Base-by-base conservation (phyloP, 1,140 invertebrate species). In the Diorhabda sublineata region DNA sequence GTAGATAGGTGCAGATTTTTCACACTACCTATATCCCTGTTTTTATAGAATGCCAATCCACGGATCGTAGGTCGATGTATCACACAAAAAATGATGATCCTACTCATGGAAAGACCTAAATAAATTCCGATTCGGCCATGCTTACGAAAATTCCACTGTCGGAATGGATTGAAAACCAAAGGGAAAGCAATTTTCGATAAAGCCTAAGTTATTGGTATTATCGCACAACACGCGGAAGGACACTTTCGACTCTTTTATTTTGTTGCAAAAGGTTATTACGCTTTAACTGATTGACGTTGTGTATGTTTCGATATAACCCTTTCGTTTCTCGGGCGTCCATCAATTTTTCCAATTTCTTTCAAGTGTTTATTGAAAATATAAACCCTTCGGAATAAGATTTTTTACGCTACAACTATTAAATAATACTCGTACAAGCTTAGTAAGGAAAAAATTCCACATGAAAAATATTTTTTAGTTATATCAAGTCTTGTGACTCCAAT, bases 1-100 rank as follows among this genome's bases (percentile, higher is more conserved):
- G 9, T 41, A 64, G 63, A 64, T 57, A 64, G 63, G 45, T 52
- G 26, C 7, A 57, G 26, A 64, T 64, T 64, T 64, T 64, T 64
- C 63, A 64, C 11, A 8, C 45, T 45, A 62, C 61, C 61, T 44
- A 62, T 47, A 62, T 62, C 61, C 63, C n/a, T 41, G 45, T 64
- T 64, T 64, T 64, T 42, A 57, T 45, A 42, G 42, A 64, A 44
- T 47, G 61, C 42, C 61, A n/a, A 42, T 11, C n/a, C 61, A 11
- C 9, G 42, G n/a, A 44, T 62, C 61, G 43, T 6, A 62, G 42
- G 61, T 44, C 61, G 61, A 62, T 62, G 61, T 62, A 62, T 62
- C 61, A 62, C 61, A 62, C 61, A 62, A 62, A 62, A 62, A 62
- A 61, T 61, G 61, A 62, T 47, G 42, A 62, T 44, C 61, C 43